phyloP scores from a whole-genome alignment of 2,797 vertebrate genomes.

The Oreochromis grahami region DNA sequence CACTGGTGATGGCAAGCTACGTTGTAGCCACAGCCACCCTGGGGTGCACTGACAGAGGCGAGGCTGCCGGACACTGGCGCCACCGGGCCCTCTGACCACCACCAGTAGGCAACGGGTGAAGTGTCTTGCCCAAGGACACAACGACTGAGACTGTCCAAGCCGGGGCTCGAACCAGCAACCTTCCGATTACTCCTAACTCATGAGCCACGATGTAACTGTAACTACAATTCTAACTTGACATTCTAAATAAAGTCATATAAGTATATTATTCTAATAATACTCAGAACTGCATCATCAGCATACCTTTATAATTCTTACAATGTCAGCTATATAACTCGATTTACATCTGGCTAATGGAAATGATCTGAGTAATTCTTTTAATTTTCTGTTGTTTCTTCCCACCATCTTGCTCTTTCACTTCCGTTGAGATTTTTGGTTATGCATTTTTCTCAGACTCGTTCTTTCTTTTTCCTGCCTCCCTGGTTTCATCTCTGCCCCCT shows the following conservation, averaged over 20 bases:
- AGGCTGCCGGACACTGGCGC: too few relatives aligned
- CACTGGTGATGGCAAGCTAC: too few relatives aligned
- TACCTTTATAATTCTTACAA: neutral
- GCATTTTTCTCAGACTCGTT: neutral
- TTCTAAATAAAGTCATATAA: neutral
- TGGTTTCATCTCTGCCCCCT: neutral
- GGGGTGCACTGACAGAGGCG: too few relatives aligned
- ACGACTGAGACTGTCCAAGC: too few relatives aligned
- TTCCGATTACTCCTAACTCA: too few relatives aligned
- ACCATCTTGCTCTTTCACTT: neutral
- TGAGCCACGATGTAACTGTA: neutral
- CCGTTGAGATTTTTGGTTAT: neutral
- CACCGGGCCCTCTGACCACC: too few relatives aligned
- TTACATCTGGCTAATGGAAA: neutral
- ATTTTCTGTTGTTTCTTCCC: neutral
- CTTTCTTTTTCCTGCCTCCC: neutral
- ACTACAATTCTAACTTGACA: neutral
- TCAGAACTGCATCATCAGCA: neutral
- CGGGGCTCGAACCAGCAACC: too few relatives aligned
- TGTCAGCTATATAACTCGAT: neutral
- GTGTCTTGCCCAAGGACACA: too few relatives aligned
- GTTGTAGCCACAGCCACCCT: too few relatives aligned
- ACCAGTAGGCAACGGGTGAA: too few relatives aligned
- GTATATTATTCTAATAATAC: neutral
- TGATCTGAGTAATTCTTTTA: neutral